These are phyloP conservation scores for Azorinus chamasolen DNA, from an alignment of 2,888 invertebrate genomes.

Conservation along the genomic window DNA sequence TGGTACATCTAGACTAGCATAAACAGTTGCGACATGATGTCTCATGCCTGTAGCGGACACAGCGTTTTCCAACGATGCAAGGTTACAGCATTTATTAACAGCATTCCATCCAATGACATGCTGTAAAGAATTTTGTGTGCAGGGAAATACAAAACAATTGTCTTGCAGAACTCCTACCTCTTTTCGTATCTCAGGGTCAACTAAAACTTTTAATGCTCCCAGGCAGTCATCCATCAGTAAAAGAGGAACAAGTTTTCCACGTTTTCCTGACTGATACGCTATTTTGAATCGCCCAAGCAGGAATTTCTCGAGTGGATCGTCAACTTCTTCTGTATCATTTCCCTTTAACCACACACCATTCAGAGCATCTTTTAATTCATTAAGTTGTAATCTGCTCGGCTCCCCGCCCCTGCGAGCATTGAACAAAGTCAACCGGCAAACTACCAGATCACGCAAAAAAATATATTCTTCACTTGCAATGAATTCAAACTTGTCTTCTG, in stretches of 20 bases:
- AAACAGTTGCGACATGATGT: slow-evolving; percentile 12
- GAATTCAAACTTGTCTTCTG: slow-evolving; percentile 6
- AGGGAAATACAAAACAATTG: slow-evolving; percentile 7
- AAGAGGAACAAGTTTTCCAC: slow-evolving; percentile 8
- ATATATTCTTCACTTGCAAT: slow-evolving; percentile 2
- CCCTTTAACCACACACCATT: neutral
- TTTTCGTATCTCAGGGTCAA: slow-evolving; percentile 4
- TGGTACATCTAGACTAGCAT: slow-evolving; percentile 12
- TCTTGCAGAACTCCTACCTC: neutral
- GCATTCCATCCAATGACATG: slow-evolving; percentile 13
- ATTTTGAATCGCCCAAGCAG: slow-evolving; percentile 9
- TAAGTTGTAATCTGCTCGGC: slow-evolving; percentile 2
- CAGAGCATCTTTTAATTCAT: slow-evolving; percentile 3
- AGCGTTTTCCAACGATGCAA: too few relatives aligned
- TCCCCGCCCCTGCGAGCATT: slow-evolving; percentile 14
- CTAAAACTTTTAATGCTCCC: slow-evolving; percentile 1
- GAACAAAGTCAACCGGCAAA: slow-evolving; percentile 6
- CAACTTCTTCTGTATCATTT: neutral
- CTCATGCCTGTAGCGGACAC: too few relatives aligned
- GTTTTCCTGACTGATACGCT: slow-evolving; percentile 11
- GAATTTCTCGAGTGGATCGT: slow-evolving; percentile 12
- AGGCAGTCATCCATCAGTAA: slow-evolving; percentile 9
- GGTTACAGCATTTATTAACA: slow-evolving; percentile 10
- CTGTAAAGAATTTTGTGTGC: neutral
- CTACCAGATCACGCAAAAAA: slow-evolving; percentile 10